Percentiles rank a stretch among this genome's conserved stretches.
phyloP scores from a whole-genome alignment of 2,888 invertebrate genomes.

The Caenorhabditis sp. region DNA sequence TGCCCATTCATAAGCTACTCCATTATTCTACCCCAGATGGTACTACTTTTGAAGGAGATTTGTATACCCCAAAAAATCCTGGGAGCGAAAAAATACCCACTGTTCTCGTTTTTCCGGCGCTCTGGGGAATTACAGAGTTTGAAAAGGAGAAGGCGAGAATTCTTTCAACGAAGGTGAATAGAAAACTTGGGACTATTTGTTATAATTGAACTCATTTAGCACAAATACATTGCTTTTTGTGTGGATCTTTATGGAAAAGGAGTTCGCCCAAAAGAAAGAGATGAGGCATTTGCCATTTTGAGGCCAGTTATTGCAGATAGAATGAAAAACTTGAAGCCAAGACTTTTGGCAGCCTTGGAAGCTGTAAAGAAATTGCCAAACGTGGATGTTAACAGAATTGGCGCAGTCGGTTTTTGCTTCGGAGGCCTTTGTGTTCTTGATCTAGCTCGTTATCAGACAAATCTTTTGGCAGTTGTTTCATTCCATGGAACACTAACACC shows the following conservation, averaged over 20 bases:
- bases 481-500: constrained; percentile 64
- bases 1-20: no score
- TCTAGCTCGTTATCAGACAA: constrained; percentile 52
- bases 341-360: constrained; percentile 53
- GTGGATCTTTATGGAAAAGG: constrained; percentile 67
- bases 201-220: no score
- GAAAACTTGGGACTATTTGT: no score
- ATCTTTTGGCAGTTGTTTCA: constrained; percentile 56
- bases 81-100: no score
- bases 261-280: constrained; percentile 41
- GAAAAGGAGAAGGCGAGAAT: no score
- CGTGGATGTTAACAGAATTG: constrained; percentile 46
- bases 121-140: no score
- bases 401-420: constrained; percentile 65
- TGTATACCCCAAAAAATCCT: no score
- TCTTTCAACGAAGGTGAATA: no score
- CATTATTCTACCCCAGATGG: no score
- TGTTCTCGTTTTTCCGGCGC: no score
- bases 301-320: constrained; percentile 51
- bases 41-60: no score
- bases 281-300: constrained; percentile 52
- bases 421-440: constrained; percentile 65
- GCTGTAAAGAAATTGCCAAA: constrained; percentile 40
- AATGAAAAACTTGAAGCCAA: constrained; percentile 40
- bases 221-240: constrained; percentile 64